Evolutionary conservation across 2,888 invertebrate species (phyloP).

Genomic region (Nysson spinosus): DNA sequence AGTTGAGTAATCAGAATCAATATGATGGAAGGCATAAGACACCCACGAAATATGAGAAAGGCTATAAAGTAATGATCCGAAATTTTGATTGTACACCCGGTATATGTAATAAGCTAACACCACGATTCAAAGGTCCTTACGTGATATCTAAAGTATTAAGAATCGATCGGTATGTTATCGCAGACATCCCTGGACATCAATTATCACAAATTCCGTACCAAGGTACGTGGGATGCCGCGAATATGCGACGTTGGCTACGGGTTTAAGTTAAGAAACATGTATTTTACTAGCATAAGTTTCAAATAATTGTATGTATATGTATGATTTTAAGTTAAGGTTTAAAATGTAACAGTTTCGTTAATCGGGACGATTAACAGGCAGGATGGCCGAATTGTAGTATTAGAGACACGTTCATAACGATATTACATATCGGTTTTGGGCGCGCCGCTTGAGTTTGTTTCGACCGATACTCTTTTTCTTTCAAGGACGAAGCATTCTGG

Average conservation of each 20-base stretch:
- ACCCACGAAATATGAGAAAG: constrained; percentile 28
- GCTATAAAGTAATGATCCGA: constrained; percentile 45
- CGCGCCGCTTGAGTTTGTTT: no score
- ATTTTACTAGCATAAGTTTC: neutral
- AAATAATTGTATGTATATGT: neutral
- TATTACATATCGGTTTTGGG: no score
- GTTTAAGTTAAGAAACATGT: no score
- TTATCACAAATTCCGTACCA: constrained; percentile 21
- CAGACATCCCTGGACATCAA: constrained; percentile 34
- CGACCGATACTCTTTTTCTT: no score
- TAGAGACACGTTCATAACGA: no score
- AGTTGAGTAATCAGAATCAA: constrained; percentile 53
- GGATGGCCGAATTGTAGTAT: neutral
- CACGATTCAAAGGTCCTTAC: constrained; percentile 49
- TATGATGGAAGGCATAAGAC: constrained; percentile 57
- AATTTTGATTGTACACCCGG: constrained; percentile 21
- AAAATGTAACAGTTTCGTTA: neutral
- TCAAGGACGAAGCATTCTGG: no score
- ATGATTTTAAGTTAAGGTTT: neutral
- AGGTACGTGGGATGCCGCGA: constrained; percentile 37
- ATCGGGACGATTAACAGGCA: neutral
- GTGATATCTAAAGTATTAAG: constrained; percentile 24
- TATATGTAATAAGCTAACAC: constrained; percentile 7
- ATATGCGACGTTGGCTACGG: constrained; percentile 36
- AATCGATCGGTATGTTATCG: constrained; percentile 44